Conservation (phyloP, 1,140 invertebrate genomes). For the Branchinecta lindahli region DNA sequence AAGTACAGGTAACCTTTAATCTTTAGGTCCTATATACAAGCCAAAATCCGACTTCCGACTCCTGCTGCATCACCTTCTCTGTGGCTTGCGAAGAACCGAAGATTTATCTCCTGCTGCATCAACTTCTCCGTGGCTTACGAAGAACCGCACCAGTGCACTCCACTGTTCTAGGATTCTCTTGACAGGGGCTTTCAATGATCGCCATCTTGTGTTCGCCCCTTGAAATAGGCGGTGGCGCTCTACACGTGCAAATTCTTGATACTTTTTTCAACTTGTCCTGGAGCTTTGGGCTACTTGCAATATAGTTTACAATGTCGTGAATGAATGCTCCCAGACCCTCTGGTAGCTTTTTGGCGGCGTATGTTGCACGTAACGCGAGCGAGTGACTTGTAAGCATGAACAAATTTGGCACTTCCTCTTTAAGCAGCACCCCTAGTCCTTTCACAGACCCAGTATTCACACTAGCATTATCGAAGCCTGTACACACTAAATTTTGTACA, state of each 20-base stretch:
- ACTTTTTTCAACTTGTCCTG: neutral
- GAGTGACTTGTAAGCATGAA: neutral
- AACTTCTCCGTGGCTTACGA: too few species aligned
- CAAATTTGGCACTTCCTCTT: neutral
- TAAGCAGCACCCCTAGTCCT: neutral
- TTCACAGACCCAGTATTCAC: neutral
- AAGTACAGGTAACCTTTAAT: neutral
- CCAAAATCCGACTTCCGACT: neutral
- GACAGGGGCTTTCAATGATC: too few species aligned
- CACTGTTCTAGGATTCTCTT: too few species aligned
- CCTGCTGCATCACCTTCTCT: neutral
- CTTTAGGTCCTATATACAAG: neutral
- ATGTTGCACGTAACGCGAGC: neutral
- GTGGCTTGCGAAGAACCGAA: too few species aligned
- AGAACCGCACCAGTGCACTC: too few species aligned
- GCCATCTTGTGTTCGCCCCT: neutral
- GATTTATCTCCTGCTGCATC: too few species aligned
- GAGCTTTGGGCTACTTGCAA: neutral
- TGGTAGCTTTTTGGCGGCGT: constrained; percentile 2
- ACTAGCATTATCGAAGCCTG: neutral
- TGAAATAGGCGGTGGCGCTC: neutral
- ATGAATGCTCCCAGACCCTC: neutral
- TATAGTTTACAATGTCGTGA: constrained; percentile 7
- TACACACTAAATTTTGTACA: neutral
- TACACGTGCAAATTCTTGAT: neutral